Evolutionary conservation across 2,797 vertebrate species (phyloP).

Genomic region (Paedocypris micromegethes): DNA sequence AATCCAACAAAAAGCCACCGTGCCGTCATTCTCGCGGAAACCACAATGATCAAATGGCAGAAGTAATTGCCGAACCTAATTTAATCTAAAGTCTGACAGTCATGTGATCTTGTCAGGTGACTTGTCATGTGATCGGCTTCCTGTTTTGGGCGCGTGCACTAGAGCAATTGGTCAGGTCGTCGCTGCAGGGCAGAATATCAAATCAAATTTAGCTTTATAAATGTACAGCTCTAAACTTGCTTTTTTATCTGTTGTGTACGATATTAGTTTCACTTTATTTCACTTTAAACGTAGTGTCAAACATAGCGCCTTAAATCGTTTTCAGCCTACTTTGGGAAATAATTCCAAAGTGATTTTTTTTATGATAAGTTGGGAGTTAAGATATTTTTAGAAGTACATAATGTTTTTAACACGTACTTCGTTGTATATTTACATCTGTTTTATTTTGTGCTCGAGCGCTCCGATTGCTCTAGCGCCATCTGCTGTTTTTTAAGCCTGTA

Average conservation of each 20-base stretch:
- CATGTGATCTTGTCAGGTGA: slow-evolving; percentile 24
- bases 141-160: too few species aligned
- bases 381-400: too few species aligned
- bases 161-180: too few species aligned
- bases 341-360: too few species aligned
- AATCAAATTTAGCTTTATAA: too few species aligned
- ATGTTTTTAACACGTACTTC: too few species aligned
- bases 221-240: background rate
- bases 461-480: background rate
- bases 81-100: background rate
- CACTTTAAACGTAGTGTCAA: too few species aligned
- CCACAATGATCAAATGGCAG: background rate
- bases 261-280: background rate
- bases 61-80: background rate
- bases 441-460: too few species aligned
- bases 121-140: slow-evolving; percentile 16
- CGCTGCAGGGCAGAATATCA: too few species aligned
- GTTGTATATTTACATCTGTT: background rate
- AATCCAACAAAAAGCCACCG: background rate
- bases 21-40: slow-evolving; percentile 22
- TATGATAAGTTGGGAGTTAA: too few species aligned
- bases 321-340: too few species aligned
- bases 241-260: background rate
- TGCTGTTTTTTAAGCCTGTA: background rate
- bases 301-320: too few species aligned